Evolutionary conservation across 2,797 vertebrate species (phyloP).

Genomic region (Carduelis carduelis): DNA sequence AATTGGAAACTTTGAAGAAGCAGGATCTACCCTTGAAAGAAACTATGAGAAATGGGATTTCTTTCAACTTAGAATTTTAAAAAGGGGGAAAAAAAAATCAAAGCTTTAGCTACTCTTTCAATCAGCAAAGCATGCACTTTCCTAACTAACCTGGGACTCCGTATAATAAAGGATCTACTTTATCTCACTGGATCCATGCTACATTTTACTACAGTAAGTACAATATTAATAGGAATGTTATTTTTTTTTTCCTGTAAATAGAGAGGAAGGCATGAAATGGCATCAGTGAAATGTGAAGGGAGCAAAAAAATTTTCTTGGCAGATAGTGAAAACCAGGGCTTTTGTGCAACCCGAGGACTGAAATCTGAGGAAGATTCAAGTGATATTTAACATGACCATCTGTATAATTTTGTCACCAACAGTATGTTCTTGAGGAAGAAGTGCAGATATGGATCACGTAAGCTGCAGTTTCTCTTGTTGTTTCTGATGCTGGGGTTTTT

Average conservation of each 20-base stretch:
- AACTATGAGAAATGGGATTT: conserved; percentile 45
- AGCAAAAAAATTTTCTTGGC: conserved; percentile 5
- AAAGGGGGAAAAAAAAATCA: background rate
- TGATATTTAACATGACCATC: conserved; percentile 72
- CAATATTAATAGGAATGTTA: background rate
- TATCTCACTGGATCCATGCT: conserved; percentile 10
- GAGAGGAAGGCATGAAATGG: conserved; percentile 15
- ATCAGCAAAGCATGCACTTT: background rate
- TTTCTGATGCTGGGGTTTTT: conserved; percentile 76
- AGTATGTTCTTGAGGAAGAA: conserved; percentile 79
- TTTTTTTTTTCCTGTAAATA: conserved; percentile 36
- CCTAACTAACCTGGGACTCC: background rate
- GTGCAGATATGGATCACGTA: conserved; percentile 65
- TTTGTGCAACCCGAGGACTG: conserved; percentile 16
- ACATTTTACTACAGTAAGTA: conserved; percentile 44
- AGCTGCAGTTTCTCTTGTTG: conserved; percentile 76
- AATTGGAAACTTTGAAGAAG: conserved; percentile 32
- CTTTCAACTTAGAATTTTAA: conserved; percentile 31
- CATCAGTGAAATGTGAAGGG: conserved; percentile 28
- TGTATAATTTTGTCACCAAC: conserved; percentile 57
- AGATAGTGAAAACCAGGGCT: conserved; percentile 20
- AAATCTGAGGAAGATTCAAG: conserved; percentile 2
- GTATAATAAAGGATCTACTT: background rate
- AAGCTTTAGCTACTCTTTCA: background rate
- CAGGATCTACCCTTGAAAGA: background rate